These are phyloP conservation scores for Montipora capricornis DNA, from an alignment of 64 coral and sea anemone genomes.

Conservation along the genomic window DNA sequence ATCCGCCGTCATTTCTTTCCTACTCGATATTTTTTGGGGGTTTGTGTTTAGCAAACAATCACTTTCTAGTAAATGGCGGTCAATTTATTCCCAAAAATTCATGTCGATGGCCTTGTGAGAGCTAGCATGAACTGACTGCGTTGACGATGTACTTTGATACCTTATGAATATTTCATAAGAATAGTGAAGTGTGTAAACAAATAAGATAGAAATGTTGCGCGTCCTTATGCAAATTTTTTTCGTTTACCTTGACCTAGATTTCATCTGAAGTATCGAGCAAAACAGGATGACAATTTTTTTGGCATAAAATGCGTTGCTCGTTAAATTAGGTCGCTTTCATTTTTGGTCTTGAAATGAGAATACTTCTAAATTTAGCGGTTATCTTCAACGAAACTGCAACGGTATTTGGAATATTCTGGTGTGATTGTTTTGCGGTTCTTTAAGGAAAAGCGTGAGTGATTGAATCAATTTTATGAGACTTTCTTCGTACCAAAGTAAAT, in stretches of 20 bases:
- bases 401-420: neutral
- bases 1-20: neutral
- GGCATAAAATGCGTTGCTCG: too few relatives aligned
- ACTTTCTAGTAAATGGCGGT: neutral
- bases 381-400: neutral
- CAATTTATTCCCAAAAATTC: neutral
- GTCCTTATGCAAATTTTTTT: neutral
- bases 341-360: neutral
- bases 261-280: neutral
- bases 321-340: neutral
- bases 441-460: neutral
- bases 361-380: conserved; percentile 25
- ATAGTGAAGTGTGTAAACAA: conserved; percentile 1
- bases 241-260: neutral
- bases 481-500: neutral
- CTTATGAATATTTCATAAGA: conserved; percentile 30
- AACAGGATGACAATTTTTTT: too few relatives aligned
- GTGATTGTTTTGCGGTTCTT: neutral
- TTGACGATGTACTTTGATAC: conserved; percentile 30
- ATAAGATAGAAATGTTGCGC: neutral
- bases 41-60: neutral
- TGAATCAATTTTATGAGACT: neutral
- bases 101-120: neutral
- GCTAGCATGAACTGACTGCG: neutral
- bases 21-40: neutral